These are phyloP conservation scores for Cochlearius cochlearius DNA, from an alignment of 2,113 vertebrate genomes.

Conservation along the genomic window DNA sequence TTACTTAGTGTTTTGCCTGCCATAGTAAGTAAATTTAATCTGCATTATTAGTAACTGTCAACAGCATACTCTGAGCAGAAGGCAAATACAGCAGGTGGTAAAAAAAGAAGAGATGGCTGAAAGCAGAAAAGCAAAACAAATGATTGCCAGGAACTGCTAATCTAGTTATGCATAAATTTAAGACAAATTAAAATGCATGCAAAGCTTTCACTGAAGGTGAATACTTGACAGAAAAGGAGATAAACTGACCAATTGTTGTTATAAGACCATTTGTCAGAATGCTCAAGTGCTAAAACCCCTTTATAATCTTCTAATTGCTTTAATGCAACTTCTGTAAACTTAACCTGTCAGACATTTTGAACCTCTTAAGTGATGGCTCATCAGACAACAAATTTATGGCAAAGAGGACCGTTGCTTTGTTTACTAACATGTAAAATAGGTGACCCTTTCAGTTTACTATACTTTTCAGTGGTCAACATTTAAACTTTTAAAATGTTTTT, in stretches of 20 bases:
- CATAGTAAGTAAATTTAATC: slow-evolving; percentile 73
- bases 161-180: slow-evolving; percentile 72
- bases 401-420: background rate
- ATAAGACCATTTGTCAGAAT: slow-evolving; percentile 49
- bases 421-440: background rate
- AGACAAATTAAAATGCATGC: slow-evolving; percentile 65
- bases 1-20: slow-evolving; percentile 67
- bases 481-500: background rate
- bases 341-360: background rate
- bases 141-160: slow-evolving; percentile 67
- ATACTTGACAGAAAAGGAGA: slow-evolving; percentile 59
- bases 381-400: background rate
- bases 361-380: background rate
- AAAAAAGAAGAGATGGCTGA: slow-evolving; percentile 61
- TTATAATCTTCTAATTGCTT: slow-evolving; percentile 22
- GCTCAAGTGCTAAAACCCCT: background rate
- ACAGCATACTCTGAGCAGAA: slow-evolving; percentile 69
- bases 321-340: background rate
- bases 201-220: slow-evolving; percentile 63
- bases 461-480: background rate
- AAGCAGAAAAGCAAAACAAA: slow-evolving; percentile 70
- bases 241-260: slow-evolving; percentile 56
- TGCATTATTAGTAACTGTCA: slow-evolving; percentile 79
- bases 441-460: background rate
- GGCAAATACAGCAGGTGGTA: slow-evolving; percentile 75